These are phyloP conservation scores for Eurois occulta DNA, from an alignment of 2,888 invertebrate genomes.

Conservation along the genomic window DNA sequence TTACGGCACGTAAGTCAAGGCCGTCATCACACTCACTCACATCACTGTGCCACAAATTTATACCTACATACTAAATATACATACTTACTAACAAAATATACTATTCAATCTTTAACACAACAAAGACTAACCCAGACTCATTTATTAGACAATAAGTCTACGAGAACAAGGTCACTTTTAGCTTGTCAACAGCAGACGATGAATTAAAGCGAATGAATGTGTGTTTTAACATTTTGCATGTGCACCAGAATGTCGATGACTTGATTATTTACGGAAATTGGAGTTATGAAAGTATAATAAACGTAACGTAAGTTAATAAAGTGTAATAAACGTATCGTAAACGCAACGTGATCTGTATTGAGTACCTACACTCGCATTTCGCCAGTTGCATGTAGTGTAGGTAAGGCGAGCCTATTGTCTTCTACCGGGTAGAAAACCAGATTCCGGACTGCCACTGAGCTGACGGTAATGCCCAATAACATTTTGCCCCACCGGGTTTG, in stretches of 20 bases:
- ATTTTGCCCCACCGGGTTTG: too few relatives aligned
- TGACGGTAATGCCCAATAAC: too few relatives aligned
- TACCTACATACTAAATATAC: background rate
- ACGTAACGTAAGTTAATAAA: too few relatives aligned
- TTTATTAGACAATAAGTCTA: background rate
- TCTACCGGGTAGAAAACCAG: too few relatives aligned
- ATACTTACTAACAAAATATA: background rate
- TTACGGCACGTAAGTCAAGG: background rate
- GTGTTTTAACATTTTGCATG: background rate
- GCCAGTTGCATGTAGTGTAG: too few relatives aligned
- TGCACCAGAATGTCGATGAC: background rate
- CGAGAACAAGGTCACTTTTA: slow-evolving; percentile 13
- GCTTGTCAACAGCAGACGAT: slow-evolving; percentile 2
- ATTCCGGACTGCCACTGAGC: too few relatives aligned
- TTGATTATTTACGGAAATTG: background rate
- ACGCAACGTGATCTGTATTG: too few relatives aligned
- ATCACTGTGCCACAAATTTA: background rate
- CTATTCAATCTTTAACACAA: background rate
- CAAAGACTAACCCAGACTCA: background rate
- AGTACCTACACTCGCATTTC: too few relatives aligned
- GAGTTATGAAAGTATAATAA: too few relatives aligned
- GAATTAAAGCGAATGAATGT: slow-evolving; percentile 7
- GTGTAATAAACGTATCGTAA: too few relatives aligned
- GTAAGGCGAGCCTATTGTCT: too few relatives aligned
- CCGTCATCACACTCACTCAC: background rate